These are phyloP conservation scores for Hylomyscus alleni DNA, from an alignment of 2,797 vertebrate species.

Conservation along the genomic window DNA sequence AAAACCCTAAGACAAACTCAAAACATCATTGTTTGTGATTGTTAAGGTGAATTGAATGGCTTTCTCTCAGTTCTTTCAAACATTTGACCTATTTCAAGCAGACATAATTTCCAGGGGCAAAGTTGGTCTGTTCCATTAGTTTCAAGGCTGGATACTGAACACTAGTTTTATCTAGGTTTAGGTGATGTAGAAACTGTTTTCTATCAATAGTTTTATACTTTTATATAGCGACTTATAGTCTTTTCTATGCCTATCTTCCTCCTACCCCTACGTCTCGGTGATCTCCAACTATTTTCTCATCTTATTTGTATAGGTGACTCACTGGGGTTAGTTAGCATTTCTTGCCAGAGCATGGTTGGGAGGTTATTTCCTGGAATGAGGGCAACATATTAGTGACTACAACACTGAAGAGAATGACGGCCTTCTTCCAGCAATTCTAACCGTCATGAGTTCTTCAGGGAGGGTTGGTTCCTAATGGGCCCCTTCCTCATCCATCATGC, in stretches of 20 bases:
- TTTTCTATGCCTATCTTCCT: neutral
- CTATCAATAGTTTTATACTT: neutral
- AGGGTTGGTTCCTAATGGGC: too few species aligned
- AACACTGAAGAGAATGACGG: neutral
- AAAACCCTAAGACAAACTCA: neutral
- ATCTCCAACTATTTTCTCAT: neutral
- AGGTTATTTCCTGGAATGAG: neutral
- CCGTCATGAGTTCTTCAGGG: too few species aligned
- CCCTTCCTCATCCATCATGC: neutral
- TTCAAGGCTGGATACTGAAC: neutral
- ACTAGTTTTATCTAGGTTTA: neutral
- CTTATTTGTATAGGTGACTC: neutral
- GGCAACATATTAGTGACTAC: neutral
- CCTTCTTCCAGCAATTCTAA: neutral
- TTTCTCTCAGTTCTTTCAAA: conserved; percentile 42
- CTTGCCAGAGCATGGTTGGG: neutral
- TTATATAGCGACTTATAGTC: neutral
- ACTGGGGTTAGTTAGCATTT: neutral
- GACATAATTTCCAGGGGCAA: conserved; percentile 1
- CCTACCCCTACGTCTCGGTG: neutral
- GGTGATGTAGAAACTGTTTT: too few species aligned
- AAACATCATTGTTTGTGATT: neutral
- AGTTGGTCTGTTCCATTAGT: neutral
- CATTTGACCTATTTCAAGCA: neutral
- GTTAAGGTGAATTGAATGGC: neutral